These are phyloP conservation scores for Nesoenas mayeri DNA, from an alignment of 2,113 vertebrate genomes.

Conservation along the genomic window DNA sequence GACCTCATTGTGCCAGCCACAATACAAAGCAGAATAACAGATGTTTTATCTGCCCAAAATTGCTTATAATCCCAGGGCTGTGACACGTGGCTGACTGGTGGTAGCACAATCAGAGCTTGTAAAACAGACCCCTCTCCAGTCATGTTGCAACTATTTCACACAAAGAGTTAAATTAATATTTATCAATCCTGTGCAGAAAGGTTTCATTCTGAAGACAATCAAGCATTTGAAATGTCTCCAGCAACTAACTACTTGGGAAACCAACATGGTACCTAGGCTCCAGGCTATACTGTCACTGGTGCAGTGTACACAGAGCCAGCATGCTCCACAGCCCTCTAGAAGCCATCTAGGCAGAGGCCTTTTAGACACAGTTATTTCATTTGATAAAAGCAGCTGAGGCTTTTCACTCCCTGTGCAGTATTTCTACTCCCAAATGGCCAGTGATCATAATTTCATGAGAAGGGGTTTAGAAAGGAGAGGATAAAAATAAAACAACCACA, in stretches of 20 bases:
- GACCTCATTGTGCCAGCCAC: neutral
- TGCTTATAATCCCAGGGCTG: neutral
- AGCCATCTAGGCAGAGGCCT: neutral
- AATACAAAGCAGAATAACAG: neutral
- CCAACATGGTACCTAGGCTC: neutral
- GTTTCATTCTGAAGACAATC: neutral
- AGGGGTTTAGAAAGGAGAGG: neutral
- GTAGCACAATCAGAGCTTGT: neutral
- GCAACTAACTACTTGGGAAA: neutral
- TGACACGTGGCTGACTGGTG: neutral
- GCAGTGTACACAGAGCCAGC: neutral
- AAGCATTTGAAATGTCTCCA: neutral
- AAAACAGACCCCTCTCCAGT: neutral
- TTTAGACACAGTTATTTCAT: neutral
- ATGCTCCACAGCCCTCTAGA: neutral
- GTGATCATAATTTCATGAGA: neutral
- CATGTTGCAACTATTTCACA: neutral
- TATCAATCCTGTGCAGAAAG: neutral
- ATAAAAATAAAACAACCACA: neutral
- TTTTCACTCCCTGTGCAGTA: neutral
- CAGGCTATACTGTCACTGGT: neutral
- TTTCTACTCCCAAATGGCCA: neutral
- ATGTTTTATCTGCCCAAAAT: neutral
- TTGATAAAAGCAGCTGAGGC: neutral
- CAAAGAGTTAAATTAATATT: neutral